Percentiles rank a stretch among this genome's conserved stretches.
These are phyloP conservation scores for Portevinia maculata DNA, from an alignment of 2,888 invertebrate genomes.

Conservation along the genomic window DNA sequence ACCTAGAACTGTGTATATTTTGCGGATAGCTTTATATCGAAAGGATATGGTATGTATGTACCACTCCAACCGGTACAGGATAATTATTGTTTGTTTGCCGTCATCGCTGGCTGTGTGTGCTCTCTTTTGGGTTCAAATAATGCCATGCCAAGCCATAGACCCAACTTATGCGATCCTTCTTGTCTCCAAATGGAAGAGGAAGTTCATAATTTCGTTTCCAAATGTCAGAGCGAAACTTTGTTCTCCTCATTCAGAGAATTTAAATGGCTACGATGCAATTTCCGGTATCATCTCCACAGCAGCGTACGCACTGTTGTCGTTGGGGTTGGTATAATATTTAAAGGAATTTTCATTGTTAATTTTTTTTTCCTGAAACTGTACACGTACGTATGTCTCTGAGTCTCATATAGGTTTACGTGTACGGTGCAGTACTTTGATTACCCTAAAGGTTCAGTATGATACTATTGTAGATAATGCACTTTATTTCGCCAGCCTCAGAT, in stretches of 20 bases:
- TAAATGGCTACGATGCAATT: conserved; percentile 72
- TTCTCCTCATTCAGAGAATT: conserved; percentile 49
- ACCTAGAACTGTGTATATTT: conserved; percentile 11
- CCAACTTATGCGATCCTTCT: not conserved
- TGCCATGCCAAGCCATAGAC: not conserved
- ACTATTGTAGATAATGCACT: conserved; percentile 31
- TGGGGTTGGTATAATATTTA: too few species aligned
- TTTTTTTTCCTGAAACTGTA: conserved; percentile 20
- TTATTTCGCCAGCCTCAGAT: conserved; percentile 21
- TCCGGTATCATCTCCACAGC: conserved; percentile 62
- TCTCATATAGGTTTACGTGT: not conserved
- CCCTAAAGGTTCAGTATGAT: conserved; percentile 42
- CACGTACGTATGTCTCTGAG: conserved; percentile 11
- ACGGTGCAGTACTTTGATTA: conserved; percentile 24
- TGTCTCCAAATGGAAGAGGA: conserved; percentile 36
- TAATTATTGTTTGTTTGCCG: conserved; percentile 68
- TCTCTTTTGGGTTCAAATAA: conserved; percentile 58
- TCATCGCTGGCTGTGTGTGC: conserved; percentile 27
- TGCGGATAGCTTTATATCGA: conserved; percentile 25
- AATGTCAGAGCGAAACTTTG: conserved; percentile 50
- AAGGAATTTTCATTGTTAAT: conserved; percentile 53
- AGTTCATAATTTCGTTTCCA: conserved; percentile 70
- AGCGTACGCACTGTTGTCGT: conserved; percentile 56
- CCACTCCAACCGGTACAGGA: conserved; percentile 31
- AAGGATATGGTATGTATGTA: conserved; percentile 18